Percentiles rank a stretch among this genome's conserved stretches.
These are phyloP conservation scores for Rhamphomyia laevipes DNA, from an alignment of 2,888 invertebrate genomes.

Conservation along the genomic window DNA sequence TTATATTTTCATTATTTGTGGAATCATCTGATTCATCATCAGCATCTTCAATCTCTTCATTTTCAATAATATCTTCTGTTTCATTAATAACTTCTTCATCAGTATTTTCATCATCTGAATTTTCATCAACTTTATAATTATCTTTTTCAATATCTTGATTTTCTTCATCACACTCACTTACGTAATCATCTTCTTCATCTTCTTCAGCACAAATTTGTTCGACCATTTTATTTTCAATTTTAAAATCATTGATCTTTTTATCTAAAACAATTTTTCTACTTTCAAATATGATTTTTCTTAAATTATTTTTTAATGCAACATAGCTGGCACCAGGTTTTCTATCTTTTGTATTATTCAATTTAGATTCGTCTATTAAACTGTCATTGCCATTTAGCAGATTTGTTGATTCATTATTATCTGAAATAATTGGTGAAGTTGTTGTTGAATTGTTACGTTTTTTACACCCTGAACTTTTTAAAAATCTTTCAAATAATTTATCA, in stretches of 20 bases:
- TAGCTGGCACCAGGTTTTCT: conserved; percentile 60
- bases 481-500: conserved; percentile 18
- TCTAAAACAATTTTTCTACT: conserved; percentile 57
- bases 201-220: conserved; percentile 27
- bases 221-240: conserved; percentile 38
- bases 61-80: conserved; percentile 17
- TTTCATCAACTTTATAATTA: conserved; percentile 32
- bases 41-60: conserved; percentile 20
- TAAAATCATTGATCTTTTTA: conserved; percentile 34
- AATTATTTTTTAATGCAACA: conserved; percentile 53
- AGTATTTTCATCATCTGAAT: conserved; percentile 40
- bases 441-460: conserved; percentile 39
- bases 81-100: conserved; percentile 23
- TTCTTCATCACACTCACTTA: conserved; percentile 27
- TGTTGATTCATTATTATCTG: conserved; percentile 37
- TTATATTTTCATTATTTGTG: conserved; percentile 19
- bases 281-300: conserved; percentile 58
- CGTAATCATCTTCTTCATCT: conserved; percentile 26
- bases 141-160: conserved; percentile 23
- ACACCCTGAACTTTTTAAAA: conserved; percentile 39
- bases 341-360: conserved; percentile 22
- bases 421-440: conserved; percentile 35
- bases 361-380: conserved; percentile 28
- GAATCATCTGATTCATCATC: conserved; percentile 20
- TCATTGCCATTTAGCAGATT: conserved; percentile 33